Evolutionary conservation across 2,113 vertebrate species (phyloP).

Genomic region (Sturnus vulgaris): DNA sequence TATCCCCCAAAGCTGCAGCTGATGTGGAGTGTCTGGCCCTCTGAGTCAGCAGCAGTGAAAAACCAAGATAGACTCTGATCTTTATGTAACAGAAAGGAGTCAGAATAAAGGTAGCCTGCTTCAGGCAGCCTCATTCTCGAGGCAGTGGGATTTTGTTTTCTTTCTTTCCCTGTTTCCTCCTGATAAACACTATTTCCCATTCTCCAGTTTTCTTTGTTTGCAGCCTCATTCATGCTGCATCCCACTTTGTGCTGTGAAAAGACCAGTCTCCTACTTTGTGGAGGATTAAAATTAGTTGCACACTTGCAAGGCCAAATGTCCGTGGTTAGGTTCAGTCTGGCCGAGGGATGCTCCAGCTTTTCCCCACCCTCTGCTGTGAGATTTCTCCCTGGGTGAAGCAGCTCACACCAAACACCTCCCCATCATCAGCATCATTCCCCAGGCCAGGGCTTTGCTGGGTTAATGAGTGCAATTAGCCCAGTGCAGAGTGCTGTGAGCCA

Average conservation of each 20-base stretch:
- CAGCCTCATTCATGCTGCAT: background rate
- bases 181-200: background rate
- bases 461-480: background rate
- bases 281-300: background rate
- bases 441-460: background rate
- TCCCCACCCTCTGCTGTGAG: background rate
- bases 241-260: background rate
- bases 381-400: background rate
- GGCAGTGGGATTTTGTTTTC: background rate
- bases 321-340: background rate
- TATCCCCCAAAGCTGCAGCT: background rate
- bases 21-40: background rate
- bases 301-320: rapidly evolving
- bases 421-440: background rate
- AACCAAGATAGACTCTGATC: background rate
- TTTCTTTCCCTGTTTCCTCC: background rate
- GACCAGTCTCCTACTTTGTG: background rate
- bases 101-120: background rate
- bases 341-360: background rate
- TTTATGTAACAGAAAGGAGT: background rate
- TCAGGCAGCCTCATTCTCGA: background rate
- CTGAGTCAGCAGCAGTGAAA: background rate
- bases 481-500: background rate
- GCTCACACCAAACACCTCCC: background rate
- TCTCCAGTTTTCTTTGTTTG: background rate